Evolutionary conservation across 2,888 invertebrate genomes (phyloP).

Genomic region (Macrophya alboannulata): DNA sequence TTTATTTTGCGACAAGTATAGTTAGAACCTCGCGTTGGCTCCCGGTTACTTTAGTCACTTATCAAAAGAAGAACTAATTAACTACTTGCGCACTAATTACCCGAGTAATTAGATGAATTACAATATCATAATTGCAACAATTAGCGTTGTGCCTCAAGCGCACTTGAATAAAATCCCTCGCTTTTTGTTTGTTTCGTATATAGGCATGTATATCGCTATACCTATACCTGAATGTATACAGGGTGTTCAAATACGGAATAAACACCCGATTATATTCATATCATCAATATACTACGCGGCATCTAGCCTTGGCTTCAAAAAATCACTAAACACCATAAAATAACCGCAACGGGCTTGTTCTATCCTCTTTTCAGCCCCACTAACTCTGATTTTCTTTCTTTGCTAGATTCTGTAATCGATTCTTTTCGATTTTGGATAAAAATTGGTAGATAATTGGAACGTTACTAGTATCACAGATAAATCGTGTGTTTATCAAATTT

Average conservation of each 20-base stretch:
- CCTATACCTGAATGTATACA: background rate
- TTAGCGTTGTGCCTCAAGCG: conserved; percentile 70
- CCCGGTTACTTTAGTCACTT: conserved; percentile 43
- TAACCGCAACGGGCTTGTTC: background rate
- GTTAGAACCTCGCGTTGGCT: background rate
- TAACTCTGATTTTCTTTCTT: background rate
- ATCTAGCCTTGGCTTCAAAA: background rate
- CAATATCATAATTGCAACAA: conserved; percentile 74
- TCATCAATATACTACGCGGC: background rate
- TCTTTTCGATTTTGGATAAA: background rate
- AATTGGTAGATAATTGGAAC: background rate
- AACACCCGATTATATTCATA: background rate
- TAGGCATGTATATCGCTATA: background rate
- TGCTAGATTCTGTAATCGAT: background rate
- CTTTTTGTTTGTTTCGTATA: conserved; percentile 36
- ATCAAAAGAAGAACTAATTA: conserved; percentile 66
- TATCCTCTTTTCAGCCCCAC: no score
- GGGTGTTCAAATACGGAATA: background rate
- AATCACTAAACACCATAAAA: background rate
- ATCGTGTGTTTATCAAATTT: background rate
- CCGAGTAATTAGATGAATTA: conserved; percentile 73
- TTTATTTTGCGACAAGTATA: background rate
- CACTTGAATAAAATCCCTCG: conserved; percentile 58
- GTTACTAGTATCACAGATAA: background rate
- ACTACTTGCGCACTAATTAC: conserved; percentile 72